Base-by-base conservation (phyloP, 2,113 vertebrate genomes). In the Cyrtonyx montezumae region DNA sequence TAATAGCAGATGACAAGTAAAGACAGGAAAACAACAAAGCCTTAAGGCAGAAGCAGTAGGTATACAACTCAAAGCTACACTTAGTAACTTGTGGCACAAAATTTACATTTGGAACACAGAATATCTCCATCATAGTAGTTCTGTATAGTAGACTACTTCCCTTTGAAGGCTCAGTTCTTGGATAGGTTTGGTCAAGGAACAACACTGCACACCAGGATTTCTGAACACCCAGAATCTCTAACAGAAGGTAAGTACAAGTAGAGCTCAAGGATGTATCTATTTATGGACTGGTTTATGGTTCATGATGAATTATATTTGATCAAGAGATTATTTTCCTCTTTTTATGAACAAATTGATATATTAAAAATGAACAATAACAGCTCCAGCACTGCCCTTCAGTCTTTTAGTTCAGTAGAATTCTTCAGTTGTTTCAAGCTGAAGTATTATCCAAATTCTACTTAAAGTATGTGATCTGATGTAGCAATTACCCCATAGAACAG, bases 1-100 rank as follows among this genome's bases (percentile, higher is more conserved):
- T 46, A 94, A 91, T 90, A 96, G 94, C 80, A 94, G 79, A 90
- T 91, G 73, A 75, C 32, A 92, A 91, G 61, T 79, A 11, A 89
- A 73, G 40, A 51, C 42, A 59, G 13, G 40, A 36, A 93, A 90
- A 87, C 36, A 51, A 94, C 55, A 90, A 95, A 96, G 91, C 84
- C 62, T 69, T 53, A 43, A 46, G 70, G 76, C 58, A 88, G 79
- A 79, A 91, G 90, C 70, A 95, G 2, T n/a, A 68, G 45, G 21
- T 67, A 91, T 75, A 36, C 69, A 59, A 65, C 28, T 90, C 58
- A 23, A 74, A 86, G 73, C 59, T 58, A 83, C 21, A 85, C 49
- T 40, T 49, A 68, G 77, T 15, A 32, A n/a, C 11, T 91, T 71
- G 30, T 71, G 45, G 85, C 63, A 88, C 87, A 32, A 94, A 84